phyloP scores from a whole-genome alignment of 2,888 invertebrate species.

The Cantharis flavilabris region DNA sequence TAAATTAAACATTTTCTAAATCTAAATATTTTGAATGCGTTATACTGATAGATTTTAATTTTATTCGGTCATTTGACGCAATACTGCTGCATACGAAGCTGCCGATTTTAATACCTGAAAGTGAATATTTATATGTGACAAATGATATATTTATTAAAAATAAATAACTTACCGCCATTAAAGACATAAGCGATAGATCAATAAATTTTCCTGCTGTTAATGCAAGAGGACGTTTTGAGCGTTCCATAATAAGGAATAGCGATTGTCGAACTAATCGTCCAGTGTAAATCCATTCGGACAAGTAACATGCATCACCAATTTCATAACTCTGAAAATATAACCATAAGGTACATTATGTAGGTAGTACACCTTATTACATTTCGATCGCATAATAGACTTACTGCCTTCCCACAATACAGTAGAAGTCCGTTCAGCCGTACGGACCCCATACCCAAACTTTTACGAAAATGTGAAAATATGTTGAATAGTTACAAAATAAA shows the following conservation, averaged over 20 bases:
- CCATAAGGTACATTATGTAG: too few relatives aligned
- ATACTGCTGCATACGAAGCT: constrained; percentile 13
- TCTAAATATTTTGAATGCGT: too few relatives aligned
- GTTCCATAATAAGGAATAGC: constrained; percentile 40
- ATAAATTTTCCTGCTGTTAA: constrained; percentile 41
- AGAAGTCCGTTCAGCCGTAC: too few relatives aligned
- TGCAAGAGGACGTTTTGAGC: constrained; percentile 37
- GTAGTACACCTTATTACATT: too few relatives aligned
- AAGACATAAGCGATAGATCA: constrained; percentile 35
- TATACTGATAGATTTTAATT: too few relatives aligned
- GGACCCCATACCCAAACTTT: too few relatives aligned
- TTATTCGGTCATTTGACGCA: constrained; percentile 2
- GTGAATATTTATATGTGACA: background rate
- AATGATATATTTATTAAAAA: background rate
- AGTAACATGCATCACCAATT: constrained; percentile 38
- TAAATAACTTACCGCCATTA: constrained; percentile 28
- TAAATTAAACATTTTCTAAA: background rate
- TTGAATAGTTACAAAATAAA: too few relatives aligned
- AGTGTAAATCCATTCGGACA: constrained; percentile 38
- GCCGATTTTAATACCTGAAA: constrained; percentile 15
- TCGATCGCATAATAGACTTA: too few relatives aligned
- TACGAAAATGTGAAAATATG: too few relatives aligned
- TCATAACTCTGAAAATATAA: constrained; percentile 34
- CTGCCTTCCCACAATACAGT: too few relatives aligned
- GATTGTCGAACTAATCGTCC: constrained; percentile 29